Evolutionary conservation across 2,888 invertebrate species (phyloP), one percentile per base, ranked within the genome.

Genomic region (Cecidostiba fungosa): DNA sequence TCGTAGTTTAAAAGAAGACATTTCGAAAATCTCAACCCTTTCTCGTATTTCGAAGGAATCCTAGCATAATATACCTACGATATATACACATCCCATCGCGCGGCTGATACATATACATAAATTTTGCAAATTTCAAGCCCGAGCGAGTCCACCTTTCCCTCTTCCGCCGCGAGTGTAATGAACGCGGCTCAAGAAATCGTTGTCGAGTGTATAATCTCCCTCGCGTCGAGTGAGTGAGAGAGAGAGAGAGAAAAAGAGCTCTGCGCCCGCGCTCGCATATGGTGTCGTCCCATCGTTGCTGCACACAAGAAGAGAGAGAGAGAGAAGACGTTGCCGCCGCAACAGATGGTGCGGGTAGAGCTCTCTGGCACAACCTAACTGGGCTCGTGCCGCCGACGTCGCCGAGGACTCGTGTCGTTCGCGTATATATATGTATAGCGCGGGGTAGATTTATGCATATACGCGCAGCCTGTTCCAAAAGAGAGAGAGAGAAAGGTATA

Each of bases 281-380:
- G 23, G 26, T 66, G 66, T 26, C 23, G 29, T 39, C 43, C 26
- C 47, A 3, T 47, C 14, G 54, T n/a, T n/a, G n/a, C n/a, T 26
- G 43, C 26, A 43, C 66, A 59, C 23, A 59, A n/a, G 8, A 23
- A 62, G 62, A 62, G 62, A 62, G 12, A 66, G 14, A 66, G 43
- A 26, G 23, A 43, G 73, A 73, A 47, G 43, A 26, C 43, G 23
- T 47, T 47, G 23, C 72, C n/a, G n/a, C n/a, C 23, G 39, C 72
- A 72, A 59, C 54, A 59, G 54, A 59, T 72, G 36, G 72, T 72
- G 72, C 43, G 72, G 72, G 72, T 72, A 43, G 69, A 16, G 69
- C 43, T n/a, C n/a, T n/a, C n/a, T n/a, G n/a, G 72, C 72, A 23
- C 43, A 43, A 43, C 54, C 66, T 66, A 73, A 47, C 47, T 73